Conservation (phyloP, 2,113 vertebrate species). For the Bucco capensis region DNA sequence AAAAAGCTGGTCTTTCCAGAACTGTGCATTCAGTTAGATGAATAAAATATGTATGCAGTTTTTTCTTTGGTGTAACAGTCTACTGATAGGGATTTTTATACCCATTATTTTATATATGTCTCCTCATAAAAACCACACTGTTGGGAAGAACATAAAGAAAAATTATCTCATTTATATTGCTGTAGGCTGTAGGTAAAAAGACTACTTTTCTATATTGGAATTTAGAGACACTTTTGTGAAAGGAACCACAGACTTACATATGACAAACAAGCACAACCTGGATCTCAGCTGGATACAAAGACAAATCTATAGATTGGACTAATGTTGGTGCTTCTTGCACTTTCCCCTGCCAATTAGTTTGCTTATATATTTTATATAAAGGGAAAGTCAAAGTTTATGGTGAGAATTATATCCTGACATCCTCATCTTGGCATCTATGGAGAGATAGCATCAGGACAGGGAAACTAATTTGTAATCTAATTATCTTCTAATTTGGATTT, state of each 20-base stretch:
- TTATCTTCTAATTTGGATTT: constrained; percentile 7
- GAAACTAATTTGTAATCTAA: neutral
- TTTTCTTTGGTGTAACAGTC: neutral
- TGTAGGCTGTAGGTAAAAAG: neutral
- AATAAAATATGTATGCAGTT: neutral
- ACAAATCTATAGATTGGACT: neutral
- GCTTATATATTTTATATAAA: neutral
- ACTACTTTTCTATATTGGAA: neutral
- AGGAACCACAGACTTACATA: neutral
- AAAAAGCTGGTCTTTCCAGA: neutral
- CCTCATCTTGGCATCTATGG: neutral
- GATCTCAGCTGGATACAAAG: neutral
- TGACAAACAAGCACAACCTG: neutral
- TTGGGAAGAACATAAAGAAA: neutral
- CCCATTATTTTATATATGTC: neutral
- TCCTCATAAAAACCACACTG: neutral
- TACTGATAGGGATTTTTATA: neutral
- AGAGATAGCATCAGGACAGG: neutral
- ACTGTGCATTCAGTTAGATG: neutral
- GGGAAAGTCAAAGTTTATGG: neutral
- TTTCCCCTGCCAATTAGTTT: neutral
- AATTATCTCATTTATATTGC: neutral
- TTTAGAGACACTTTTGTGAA: neutral
- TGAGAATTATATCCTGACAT: neutral
- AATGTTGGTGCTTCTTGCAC: neutral